Conservation (phyloP, 2,113 vertebrate genomes). For the Boleophthalmus pectinirostris region DNA sequence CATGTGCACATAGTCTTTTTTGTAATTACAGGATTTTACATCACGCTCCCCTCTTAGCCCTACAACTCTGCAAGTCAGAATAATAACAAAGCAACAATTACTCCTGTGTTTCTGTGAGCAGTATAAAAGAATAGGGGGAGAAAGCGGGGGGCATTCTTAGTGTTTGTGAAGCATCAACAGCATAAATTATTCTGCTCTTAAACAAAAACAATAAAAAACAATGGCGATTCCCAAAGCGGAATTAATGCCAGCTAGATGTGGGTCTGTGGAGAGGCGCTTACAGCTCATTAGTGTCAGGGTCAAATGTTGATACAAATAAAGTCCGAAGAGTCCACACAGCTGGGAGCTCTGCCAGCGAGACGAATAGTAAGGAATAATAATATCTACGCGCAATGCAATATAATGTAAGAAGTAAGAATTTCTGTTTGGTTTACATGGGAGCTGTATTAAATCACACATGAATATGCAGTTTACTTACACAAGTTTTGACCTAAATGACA, state of each 20-base stretch:
- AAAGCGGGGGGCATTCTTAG: constrained; percentile 9
- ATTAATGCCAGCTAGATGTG: constrained; percentile 47
- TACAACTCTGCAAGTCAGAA: constrained; percentile 28
- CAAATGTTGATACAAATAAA: constrained; percentile 11
- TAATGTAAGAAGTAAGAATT: not conserved
- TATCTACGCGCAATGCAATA: not conserved
- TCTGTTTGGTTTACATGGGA: no score
- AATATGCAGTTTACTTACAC: not conserved
- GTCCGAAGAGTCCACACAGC: not conserved
- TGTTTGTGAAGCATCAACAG: constrained; percentile 58
- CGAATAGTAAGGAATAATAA: not conserved
- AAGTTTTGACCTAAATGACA: no score
- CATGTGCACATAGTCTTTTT: constrained; percentile 25
- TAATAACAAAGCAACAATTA: constrained; percentile 53
- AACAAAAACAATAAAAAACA: constrained; percentile 45
- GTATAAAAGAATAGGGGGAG: constrained; percentile 28
- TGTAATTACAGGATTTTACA: constrained; percentile 42
- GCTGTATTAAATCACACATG: not conserved
- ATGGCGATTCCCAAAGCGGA: constrained; percentile 48
- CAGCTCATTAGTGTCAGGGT: constrained; percentile 27
- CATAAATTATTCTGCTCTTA: constrained; percentile 62
- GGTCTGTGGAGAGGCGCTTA: constrained; percentile 19
- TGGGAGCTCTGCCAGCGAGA: not conserved
- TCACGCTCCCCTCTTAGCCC: constrained; percentile 31
- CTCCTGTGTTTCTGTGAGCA: constrained; percentile 47